Evolutionary conservation across 2,113 vertebrate genomes (phyloP).

Genomic region (Platichthys flesus): DNA sequence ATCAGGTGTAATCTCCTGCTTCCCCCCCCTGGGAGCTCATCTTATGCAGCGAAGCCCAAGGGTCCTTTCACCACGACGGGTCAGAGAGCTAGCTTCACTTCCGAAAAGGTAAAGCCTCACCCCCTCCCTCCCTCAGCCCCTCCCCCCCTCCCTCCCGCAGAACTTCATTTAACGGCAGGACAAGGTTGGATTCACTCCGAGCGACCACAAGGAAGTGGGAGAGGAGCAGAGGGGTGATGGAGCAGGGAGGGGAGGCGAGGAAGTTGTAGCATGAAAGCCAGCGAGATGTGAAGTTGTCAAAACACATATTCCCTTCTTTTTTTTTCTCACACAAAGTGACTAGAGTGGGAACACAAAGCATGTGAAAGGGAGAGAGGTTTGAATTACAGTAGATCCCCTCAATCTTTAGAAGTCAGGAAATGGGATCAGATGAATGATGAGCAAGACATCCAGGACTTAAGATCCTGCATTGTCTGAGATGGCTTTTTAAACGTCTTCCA

Average conservation of each 20-base stretch:
- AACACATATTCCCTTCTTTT: slow-evolving; percentile 65
- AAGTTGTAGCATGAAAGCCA: slow-evolving; percentile 34
- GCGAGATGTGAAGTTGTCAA: slow-evolving; percentile 75
- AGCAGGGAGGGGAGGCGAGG: slow-evolving; percentile 17
- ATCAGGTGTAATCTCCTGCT: slow-evolving; percentile 66
- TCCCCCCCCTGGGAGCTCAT: slow-evolving; percentile 50
- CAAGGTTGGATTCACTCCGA: slow-evolving; percentile 56
- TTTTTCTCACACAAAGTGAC: slow-evolving; percentile 42
- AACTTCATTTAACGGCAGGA: slow-evolving; percentile 45
- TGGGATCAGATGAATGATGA: slow-evolving; percentile 65
- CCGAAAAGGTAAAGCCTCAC: slow-evolving; percentile 49
- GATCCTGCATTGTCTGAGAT: slow-evolving; percentile 67
- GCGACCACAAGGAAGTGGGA: slow-evolving; percentile 38
- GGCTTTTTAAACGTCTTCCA: slow-evolving; percentile 66
- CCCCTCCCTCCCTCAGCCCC: slow-evolving; percentile 22
- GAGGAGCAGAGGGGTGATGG: slow-evolving; percentile 19
- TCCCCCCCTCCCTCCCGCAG: slow-evolving; percentile 9
- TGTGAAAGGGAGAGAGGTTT: slow-evolving; percentile 55
- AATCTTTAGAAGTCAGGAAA: slow-evolving; percentile 73
- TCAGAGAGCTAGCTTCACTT: slow-evolving; percentile 66
- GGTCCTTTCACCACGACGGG: slow-evolving; percentile 45
- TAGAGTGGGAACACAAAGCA: slow-evolving; percentile 49
- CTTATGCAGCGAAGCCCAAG: slow-evolving; percentile 34
- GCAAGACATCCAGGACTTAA: slow-evolving; percentile 63
- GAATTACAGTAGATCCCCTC: slow-evolving; percentile 63